A percentile compares a stretch with the other conserved stretches of the same genome.
These are phyloP conservation scores for Chrysopilus asiliformis DNA, from an alignment of 2,888 invertebrate genomes.

Conservation along the genomic window DNA sequence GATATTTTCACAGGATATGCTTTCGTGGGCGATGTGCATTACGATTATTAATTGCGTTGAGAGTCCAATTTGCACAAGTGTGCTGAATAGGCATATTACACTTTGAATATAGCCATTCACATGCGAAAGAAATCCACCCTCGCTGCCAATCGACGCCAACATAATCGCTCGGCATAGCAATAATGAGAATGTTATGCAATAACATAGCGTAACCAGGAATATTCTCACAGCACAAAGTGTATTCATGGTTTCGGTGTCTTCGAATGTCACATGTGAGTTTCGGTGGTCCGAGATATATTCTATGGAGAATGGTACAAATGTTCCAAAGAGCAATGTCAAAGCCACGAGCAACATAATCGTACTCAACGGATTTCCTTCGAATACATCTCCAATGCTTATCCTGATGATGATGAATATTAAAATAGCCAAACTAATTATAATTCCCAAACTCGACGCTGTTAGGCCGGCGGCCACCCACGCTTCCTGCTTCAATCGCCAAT, in stretches of 20 bases:
- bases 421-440: slow-evolving; percentile 49
- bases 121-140: slow-evolving; percentile 53
- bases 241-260: slow-evolving; percentile 30
- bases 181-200: slow-evolving; percentile 48
- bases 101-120: slow-evolving; percentile 56
- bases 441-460: slow-evolving; percentile 51
- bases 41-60: slow-evolving; percentile 37
- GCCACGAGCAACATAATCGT: slow-evolving; percentile 38
- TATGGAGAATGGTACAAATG: slow-evolving; percentile 40
- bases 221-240: slow-evolving; percentile 44
- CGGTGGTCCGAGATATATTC: slow-evolving; percentile 34
- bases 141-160: slow-evolving; percentile 50
- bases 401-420: slow-evolving; percentile 50
- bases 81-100: slow-evolving; percentile 48
- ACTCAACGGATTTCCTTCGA: slow-evolving; percentile 52
- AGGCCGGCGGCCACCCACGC: slow-evolving; percentile 49
- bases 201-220: slow-evolving; percentile 44
- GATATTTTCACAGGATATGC: slow-evolving; percentile 38
- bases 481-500: slow-evolving; percentile 34
- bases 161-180: slow-evolving; percentile 50
- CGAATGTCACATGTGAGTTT: slow-evolving; percentile 31
- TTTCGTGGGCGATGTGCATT: slow-evolving; percentile 37
- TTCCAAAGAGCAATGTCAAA: slow-evolving; percentile 38
- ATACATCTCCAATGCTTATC: slow-evolving; percentile 46
- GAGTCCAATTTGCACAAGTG: slow-evolving; percentile 45